Evolutionary conservation across 2,888 invertebrate species (phyloP).

Genomic region (Eilema sororculum): DNA sequence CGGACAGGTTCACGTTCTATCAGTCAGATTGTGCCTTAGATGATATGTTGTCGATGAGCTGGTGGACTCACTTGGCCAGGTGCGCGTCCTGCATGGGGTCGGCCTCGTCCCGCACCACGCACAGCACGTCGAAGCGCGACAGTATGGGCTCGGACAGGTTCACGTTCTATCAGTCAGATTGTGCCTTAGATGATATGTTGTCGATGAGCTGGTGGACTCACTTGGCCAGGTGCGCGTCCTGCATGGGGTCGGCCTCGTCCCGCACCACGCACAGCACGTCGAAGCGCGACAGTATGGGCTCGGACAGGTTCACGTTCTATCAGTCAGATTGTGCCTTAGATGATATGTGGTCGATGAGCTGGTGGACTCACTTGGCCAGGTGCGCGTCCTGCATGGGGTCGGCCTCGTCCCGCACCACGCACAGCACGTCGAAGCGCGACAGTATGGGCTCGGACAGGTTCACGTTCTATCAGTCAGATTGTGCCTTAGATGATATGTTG

Average conservation of each 20-base stretch:
- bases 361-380: conserved; percentile 89
- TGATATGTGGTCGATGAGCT: no score
- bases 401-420: conserved; percentile 98
- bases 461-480: no score
- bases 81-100: conserved; percentile 97
- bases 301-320: conserved; percentile 99
- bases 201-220: conserved; percentile 45
- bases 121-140: conserved; percentile 98
- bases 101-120: conserved; percentile 98
- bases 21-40: no score
- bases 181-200: no score
- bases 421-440: conserved; percentile 98
- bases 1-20: conserved; percentile 99
- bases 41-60: no score
- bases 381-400: conserved; percentile 97
- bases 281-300: conserved; percentile 99
- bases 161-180: no score
- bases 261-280: conserved; percentile 98
- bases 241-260: conserved; percentile 97
- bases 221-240: conserved; percentile 95
- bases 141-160: conserved; percentile 99
- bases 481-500: no score
- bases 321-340: no score
- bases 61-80: conserved; percentile 89
- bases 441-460: conserved; percentile 99